phyloP scores from a whole-genome alignment of 2,113 vertebrate species.

The Laticauda colubrina region DNA sequence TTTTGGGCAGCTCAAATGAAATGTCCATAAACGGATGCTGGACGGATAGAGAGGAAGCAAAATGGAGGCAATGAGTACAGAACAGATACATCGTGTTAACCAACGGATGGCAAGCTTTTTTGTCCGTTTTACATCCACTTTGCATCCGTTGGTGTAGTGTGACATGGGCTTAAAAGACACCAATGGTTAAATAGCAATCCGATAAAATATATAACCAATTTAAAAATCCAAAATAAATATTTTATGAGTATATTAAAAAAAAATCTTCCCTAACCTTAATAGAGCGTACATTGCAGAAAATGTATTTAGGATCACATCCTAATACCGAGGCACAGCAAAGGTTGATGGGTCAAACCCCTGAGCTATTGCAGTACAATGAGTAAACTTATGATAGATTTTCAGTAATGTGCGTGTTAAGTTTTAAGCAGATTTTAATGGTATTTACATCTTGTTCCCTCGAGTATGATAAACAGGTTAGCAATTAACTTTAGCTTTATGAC shows the following conservation, averaged over 20 bases:
- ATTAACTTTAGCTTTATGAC: slow-evolving; percentile 66
- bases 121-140: no score
- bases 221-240: neutral
- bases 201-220: neutral
- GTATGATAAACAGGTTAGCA: slow-evolving; percentile 69
- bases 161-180: no score
- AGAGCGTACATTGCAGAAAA: neutral
- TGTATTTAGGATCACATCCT: neutral
- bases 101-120: no score
- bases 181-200: neutral
- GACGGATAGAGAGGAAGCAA: no score
- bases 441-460: slow-evolving; percentile 63
- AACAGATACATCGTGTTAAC: no score
- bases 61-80: no score
- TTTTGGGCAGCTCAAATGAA: no score
- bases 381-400: slow-evolving; percentile 51
- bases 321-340: neutral
- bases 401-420: slow-evolving; percentile 49
- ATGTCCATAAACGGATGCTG: no score
- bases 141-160: no score
- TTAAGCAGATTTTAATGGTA: slow-evolving; percentile 59
- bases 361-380: slow-evolving; percentile 25
- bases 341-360: slow-evolving; percentile 27
- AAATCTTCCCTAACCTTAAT: neutral
- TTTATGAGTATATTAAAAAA: neutral